These are phyloP conservation scores for Heteronetta atricapilla DNA, from an alignment of 2,113 vertebrate genomes.

Conservation along the genomic window DNA sequence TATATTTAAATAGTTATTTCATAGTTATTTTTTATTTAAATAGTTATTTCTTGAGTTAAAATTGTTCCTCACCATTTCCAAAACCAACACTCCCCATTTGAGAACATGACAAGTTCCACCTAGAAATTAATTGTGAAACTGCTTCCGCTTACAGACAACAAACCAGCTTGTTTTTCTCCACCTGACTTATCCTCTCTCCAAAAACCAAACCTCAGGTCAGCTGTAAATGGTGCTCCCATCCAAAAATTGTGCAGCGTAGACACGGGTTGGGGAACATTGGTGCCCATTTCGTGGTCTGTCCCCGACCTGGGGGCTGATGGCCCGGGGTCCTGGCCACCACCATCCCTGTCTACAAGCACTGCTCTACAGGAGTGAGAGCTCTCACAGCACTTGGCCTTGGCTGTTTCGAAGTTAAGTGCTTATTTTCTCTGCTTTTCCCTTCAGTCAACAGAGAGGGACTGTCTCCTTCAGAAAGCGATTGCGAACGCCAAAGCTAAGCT, in stretches of 20 bases:
- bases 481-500: not conserved
- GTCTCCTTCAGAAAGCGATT: not conserved
- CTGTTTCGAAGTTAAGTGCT: not conserved
- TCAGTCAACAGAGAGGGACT: not conserved
- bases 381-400: not conserved
- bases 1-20: not conserved
- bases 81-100: rapidly evolving
- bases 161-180: not conserved
- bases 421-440: not conserved
- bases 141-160: not conserved
- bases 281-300: not conserved
- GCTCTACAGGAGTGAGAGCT: not conserved
- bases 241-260: rapidly evolving
- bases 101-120: not conserved
- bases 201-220: not conserved
- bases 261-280: not conserved
- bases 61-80: not conserved
- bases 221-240: not conserved
- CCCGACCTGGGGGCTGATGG: not conserved
- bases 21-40: too few relatives aligned
- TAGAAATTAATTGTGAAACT: not conserved
- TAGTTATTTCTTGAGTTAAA: not conserved
- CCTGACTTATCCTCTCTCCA: not conserved
- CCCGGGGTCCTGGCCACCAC: not conserved
- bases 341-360: not conserved